Evolutionary conservation across 2,797 vertebrate genomes (phyloP).

Genomic region (Lacerta bilineata): DNA sequence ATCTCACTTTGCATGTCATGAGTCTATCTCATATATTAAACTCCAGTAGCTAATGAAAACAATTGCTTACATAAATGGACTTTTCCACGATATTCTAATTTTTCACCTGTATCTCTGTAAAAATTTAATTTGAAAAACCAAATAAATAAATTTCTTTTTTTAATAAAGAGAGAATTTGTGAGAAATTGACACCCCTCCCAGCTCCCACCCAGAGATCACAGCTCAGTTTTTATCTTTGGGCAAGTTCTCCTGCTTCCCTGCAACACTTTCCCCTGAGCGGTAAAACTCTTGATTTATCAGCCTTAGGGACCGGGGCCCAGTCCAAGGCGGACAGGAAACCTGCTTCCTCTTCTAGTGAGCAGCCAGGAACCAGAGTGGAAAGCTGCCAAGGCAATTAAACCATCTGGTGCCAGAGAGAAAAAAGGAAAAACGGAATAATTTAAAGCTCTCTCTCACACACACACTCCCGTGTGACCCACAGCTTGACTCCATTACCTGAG

Average conservation of each 20-base stretch:
- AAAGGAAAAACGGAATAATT: background rate
- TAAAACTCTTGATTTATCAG: slow-evolving; percentile 1
- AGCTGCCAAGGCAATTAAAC: background rate
- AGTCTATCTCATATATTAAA: too few species aligned
- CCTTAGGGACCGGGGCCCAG: background rate
- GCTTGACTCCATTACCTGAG: background rate
- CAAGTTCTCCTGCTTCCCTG: background rate
- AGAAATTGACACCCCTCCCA: background rate
- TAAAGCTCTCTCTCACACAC: background rate
- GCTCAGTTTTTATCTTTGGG: background rate
- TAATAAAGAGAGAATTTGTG: background rate
- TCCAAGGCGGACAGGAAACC: background rate
- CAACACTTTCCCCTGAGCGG: background rate
- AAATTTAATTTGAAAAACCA: too few species aligned
- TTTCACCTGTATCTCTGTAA: too few species aligned
- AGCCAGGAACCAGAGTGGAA: background rate
- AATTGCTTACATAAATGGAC: too few species aligned
- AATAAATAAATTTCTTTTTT: too few species aligned
- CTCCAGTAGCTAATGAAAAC: too few species aligned
- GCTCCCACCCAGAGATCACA: background rate
- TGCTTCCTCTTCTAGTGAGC: background rate
- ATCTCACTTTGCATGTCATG: too few species aligned
- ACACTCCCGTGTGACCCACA: too few species aligned
- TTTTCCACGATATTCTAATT: too few species aligned
- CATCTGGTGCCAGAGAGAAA: background rate